Evolutionary conservation across 2,113 vertebrate genomes (phyloP).

Genomic region (Nerophis lumbriciformis): DNA sequence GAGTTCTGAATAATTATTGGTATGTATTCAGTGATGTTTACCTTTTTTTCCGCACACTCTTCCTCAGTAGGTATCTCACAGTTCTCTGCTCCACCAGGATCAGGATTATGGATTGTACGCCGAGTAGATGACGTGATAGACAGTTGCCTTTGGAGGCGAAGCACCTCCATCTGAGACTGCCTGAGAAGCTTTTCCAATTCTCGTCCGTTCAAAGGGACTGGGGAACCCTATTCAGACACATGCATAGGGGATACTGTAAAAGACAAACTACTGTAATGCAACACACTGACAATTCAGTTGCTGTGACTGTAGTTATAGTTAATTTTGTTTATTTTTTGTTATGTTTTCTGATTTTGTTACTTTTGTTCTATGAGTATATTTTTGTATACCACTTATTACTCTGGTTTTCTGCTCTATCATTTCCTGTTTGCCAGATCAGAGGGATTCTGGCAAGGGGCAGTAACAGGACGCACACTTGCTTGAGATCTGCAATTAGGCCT

Average conservation of each 20-base stretch:
- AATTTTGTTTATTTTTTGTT: no score
- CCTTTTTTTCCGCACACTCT: conserved; percentile 33
- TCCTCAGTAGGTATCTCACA: conserved; percentile 19
- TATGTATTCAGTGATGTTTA: conserved; percentile 18
- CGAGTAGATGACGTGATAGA: conserved; percentile 70
- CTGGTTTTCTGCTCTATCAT: no score
- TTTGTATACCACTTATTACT: no score
- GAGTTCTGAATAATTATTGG: no score
- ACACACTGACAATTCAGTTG: background rate
- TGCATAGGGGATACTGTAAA: background rate
- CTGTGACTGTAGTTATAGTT: no score
- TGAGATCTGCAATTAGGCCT: no score
- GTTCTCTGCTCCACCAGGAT: conserved; percentile 15
- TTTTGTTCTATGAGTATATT: no score
- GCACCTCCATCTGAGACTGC: conserved; percentile 91
- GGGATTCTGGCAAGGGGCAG: no score
- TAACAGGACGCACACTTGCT: no score
- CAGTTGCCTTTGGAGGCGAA: conserved; percentile 91
- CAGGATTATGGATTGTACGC: conserved; percentile 27
- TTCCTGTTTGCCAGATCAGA: no score
- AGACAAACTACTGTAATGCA: background rate
- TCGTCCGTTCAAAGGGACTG: conserved; percentile 58
- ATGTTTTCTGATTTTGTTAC: no score
- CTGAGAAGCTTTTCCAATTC: conserved; percentile 84
- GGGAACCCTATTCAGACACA: conserved; percentile 48